Base-by-base conservation (phyloP, 2,888 invertebrate species). In the Hemicrepidius hirtus region DNA sequence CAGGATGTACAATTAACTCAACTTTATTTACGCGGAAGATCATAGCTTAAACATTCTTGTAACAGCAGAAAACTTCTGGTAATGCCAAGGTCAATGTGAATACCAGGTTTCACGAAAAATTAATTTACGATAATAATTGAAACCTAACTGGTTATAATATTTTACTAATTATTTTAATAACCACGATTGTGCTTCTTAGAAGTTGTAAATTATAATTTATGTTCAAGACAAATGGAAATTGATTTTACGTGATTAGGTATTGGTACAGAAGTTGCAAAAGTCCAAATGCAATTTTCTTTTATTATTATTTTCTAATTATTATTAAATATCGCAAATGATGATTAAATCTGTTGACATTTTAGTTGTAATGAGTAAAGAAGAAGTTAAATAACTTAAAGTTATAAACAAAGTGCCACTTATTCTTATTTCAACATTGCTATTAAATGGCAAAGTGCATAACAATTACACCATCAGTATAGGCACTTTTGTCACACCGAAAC, bases 281-380 rank as follows among this genome's bases (percentile, higher is more conserved):
- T 32, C 9, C 28, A 32, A 5, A 16, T 9, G 16, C 20, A 46
- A 46, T 7, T 40, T 13, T 2, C 40, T 40, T 40, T 3, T 40
- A 20, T 46, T 20, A 13, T 44, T 44, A 44, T 6, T 16, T 46
- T 18, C 20, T 53, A 21, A 28, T 24, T 57, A 55, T 16, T 35
- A n/a, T 57, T 57, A 57, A 57, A 35, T 18, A 6, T n/a, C 55
- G 5, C 5, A 16, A 35, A 16, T 9, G 32, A 16, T n/a, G 57
- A 57, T 57, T 37, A 57, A 57, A 60, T 60, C 41, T 21, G 9
- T 13, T 60, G 60, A 41, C 41, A 60, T 60, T 60, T 41, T 5
- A 18, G n/a, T 16, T 35, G 7, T 57, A 12, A 49, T 35, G 1
- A 60, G 12, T 16, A 35, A 28, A 53, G 28, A 28, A 53, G 28